Base-by-base conservation (phyloP, 92 coral and sea anemone species). In the Chrysogorgia sp. region DNA sequence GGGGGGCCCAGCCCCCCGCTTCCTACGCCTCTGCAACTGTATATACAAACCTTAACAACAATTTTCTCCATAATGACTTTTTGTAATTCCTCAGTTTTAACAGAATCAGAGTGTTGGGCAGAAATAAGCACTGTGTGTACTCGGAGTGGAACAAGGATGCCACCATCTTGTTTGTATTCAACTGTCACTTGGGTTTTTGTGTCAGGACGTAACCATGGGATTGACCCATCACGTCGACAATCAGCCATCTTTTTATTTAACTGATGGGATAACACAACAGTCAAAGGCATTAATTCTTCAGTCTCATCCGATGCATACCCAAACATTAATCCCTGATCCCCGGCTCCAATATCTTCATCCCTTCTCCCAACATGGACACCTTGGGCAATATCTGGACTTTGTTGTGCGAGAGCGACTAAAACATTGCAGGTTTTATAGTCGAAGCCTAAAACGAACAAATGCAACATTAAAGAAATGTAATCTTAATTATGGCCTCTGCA, bases 181-280 rank as follows among this genome's bases (percentile, higher is more conserved):
- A 89, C 99, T 32, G 99, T 96, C n/a, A 96, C 99, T 86, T 96
- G 99, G 40, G 99, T 96, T 78, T 96, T 96, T 0, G 97, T 92
- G 72, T 96, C 99, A 15, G 99, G 99, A 31, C 96, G 96, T 47
- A 89, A 80, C 97, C 97, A 96, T 1, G 91, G 57, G 82, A 96
- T 83, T 26, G 92, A 83, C 9, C 97, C 99, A 79, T 96, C 74
- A 12, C 97, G 93, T 7, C 91, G 90, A 60, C 88, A 87, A 43
- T 86, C 92, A 2, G 99, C 91, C 55, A 96, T 93, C 62, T 71
- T 87, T 63, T 58, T 75, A 77, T 96, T 96, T 83, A 96, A 76
- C 2, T 86, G 88, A 79, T 96, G 99, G 0, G 97, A 92, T 41
- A 96, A 55, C 35, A 96, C 99, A 20, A 96, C 99, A 34, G 99